Evolutionary conservation across 2,113 vertebrate species (phyloP).

Genomic region (Tupaia chinensis): DNA sequence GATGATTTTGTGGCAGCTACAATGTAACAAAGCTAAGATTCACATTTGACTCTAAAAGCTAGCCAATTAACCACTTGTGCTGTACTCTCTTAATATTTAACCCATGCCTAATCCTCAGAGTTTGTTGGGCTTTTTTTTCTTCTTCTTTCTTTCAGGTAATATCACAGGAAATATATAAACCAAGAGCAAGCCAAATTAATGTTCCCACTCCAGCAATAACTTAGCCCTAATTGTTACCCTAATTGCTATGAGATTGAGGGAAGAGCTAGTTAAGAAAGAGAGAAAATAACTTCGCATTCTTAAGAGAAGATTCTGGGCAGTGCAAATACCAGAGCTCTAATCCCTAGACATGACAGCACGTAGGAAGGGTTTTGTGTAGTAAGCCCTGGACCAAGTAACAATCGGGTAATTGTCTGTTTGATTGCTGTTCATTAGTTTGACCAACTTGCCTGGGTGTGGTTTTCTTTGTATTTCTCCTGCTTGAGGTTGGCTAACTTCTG

Average conservation of each 20-base stretch:
- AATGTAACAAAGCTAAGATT: slow-evolving; percentile 10
- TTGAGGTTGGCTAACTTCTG: background rate
- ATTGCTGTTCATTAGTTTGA: background rate
- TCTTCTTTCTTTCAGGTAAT: slow-evolving; percentile 58
- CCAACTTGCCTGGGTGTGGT: rapidly evolving
- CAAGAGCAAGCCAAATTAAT: slow-evolving; percentile 62
- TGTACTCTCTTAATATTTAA: background rate
- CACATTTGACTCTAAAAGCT: background rate
- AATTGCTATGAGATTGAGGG: background rate
- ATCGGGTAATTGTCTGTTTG: slow-evolving; percentile 66
- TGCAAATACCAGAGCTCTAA: slow-evolving; percentile 19
- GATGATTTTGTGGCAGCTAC: background rate
- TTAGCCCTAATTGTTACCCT: background rate
- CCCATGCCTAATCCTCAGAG: background rate
- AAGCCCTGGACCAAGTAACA: slow-evolving; percentile 58
- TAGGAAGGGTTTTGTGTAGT: slow-evolving; percentile 46
- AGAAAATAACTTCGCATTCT: slow-evolving; percentile 54
- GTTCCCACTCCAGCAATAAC: slow-evolving; percentile 58
- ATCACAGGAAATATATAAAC: slow-evolving; percentile 72
- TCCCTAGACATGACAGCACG: slow-evolving; percentile 76
- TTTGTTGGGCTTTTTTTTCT: background rate
- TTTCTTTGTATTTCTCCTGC: background rate
- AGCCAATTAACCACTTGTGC: background rate
- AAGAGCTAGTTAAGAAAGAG: background rate
- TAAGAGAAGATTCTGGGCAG: slow-evolving; percentile 70